Conservation (phyloP, 2,797 vertebrate genomes). For the Myripristis murdjan region DNA sequence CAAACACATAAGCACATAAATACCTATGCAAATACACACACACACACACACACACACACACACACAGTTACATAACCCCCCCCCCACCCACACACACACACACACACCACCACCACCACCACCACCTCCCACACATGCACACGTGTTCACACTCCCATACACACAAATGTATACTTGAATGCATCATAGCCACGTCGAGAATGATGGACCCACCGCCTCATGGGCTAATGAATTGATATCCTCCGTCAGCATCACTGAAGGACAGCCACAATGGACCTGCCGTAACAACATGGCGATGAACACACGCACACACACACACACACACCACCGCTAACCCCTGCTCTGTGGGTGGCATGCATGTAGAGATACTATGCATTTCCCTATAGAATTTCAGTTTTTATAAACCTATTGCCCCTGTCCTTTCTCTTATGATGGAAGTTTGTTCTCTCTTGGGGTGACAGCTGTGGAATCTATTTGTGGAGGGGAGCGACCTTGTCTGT, state of each 20-base stretch:
- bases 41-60: slow-evolving; percentile 1
- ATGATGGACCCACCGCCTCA: slow-evolving; percentile 71
- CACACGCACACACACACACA: slow-evolving; percentile 1
- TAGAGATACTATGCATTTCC: slow-evolving; percentile 21
- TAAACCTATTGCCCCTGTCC: slow-evolving; percentile 18
- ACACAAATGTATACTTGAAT: slow-evolving; percentile 29
- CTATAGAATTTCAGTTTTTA: slow-evolving; percentile 5
- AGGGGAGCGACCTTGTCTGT: slow-evolving; percentile 12
- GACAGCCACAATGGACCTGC: slow-evolving; percentile 58
- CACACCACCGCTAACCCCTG: slow-evolving; percentile 9
- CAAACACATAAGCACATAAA: not conserved
- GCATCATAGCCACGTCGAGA: slow-evolving; percentile 46
- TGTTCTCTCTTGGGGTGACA: not conserved
- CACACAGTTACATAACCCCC: not conserved
- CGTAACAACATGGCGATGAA: slow-evolving; percentile 30
- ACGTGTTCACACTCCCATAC: too few relatives aligned
- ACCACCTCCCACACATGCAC: slow-evolving; percentile 28
- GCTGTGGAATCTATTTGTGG: not conserved
- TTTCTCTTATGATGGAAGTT: not conserved
- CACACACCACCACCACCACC: too few relatives aligned
- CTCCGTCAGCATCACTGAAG: slow-evolving; percentile 74
- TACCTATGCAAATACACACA: not conserved
- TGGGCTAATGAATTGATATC: slow-evolving; percentile 75
- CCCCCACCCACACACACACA: too few relatives aligned
- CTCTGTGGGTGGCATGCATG: slow-evolving; percentile 12